A percentile compares a stretch with the other conserved stretches of the same genome.
phyloP scores from a whole-genome alignment of 2,113 vertebrate species.

The Orcinus orca region DNA sequence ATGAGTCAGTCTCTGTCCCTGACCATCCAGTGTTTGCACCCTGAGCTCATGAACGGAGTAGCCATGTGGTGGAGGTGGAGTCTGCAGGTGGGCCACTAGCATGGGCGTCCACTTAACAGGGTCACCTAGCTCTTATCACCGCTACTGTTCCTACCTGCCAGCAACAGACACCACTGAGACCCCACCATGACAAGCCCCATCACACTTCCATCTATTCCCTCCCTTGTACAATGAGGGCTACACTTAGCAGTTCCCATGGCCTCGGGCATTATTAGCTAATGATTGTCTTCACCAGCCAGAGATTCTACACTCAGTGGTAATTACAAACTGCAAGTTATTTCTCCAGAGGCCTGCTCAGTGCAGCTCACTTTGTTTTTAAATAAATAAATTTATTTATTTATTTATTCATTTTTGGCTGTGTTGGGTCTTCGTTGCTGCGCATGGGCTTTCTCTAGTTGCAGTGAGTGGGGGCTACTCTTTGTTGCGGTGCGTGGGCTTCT shows the following conservation, averaged over 20 bases:
- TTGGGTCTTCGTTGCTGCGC: too few species aligned
- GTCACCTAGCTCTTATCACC: not conserved
- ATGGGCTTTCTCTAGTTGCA: too few species aligned
- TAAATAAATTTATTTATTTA: too few species aligned
- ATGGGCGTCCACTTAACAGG: not conserved
- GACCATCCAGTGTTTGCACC: not conserved
- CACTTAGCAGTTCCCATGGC: not conserved
- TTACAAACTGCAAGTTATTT: not conserved
- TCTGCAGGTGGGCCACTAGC: not conserved
- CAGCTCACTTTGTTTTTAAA: not conserved
- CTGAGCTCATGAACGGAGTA: not conserved
- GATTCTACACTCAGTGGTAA: not conserved
- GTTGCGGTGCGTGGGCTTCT: too few species aligned
- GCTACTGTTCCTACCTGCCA: not conserved
- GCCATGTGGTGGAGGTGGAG: not conserved
- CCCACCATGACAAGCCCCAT: not conserved
- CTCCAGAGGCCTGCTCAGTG: not conserved
- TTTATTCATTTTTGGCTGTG: too few species aligned
- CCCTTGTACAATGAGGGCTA: not conserved
- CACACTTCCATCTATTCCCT: not conserved
- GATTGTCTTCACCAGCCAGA: not conserved
- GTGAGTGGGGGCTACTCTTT: too few species aligned
- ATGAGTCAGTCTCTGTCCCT: not conserved
- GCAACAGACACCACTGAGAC: not conserved
- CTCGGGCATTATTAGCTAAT: not conserved